Percentiles rank a stretch among this genome's conserved stretches.
Conservation (phyloP, 2,113 vertebrate genomes). For the Nesospiza acunhae region DNA sequence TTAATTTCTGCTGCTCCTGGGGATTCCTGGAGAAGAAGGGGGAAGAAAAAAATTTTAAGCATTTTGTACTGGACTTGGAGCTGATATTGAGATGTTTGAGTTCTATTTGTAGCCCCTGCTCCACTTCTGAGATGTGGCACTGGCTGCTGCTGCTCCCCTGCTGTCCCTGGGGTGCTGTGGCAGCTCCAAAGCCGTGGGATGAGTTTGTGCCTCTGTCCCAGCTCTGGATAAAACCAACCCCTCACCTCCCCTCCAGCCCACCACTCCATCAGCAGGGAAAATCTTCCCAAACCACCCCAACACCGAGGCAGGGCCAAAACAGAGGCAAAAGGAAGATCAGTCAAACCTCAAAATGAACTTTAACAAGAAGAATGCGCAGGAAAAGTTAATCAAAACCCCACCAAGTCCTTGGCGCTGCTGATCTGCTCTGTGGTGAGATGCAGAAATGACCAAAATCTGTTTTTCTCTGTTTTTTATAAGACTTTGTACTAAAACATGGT, state of each 20-base stretch:
- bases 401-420: background rate
- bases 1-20: background rate
- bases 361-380: background rate
- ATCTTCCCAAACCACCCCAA: background rate
- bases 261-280: background rate
- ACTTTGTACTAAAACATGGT: background rate
- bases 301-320: background rate
- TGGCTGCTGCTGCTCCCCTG: background rate
- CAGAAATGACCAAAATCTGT: background rate
- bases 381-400: constrained; percentile 32
- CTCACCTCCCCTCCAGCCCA: background rate
- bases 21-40: background rate
- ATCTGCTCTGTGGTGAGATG: background rate
- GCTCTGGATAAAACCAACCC: background rate
- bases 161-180: background rate
- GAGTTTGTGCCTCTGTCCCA: background rate
- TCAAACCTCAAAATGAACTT: constrained; percentile 23
- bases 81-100: background rate
- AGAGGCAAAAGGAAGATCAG: background rate
- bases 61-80: background rate
- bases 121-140: background rate
- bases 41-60: background rate
- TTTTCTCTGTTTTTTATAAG: background rate
- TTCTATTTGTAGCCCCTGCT: background rate
- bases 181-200: accelerated